A percentile compares a stretch with the other conserved stretches of the same genome.
Conservation (phyloP, 2,888 invertebrate genomes). For the Hyalella azteca region DNA sequence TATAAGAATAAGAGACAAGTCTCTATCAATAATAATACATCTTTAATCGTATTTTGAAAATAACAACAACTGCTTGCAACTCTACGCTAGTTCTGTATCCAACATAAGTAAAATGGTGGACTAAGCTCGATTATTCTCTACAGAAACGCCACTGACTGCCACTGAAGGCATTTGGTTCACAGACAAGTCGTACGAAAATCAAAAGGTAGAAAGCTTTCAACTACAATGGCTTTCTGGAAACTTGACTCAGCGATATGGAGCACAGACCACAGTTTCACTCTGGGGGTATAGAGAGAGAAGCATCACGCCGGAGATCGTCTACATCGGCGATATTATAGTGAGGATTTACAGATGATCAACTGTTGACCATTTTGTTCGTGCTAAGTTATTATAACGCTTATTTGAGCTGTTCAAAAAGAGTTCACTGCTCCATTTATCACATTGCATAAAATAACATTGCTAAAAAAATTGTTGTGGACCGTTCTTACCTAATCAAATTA, state of each 20-base stretch:
- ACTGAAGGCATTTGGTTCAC: slow-evolving; percentile 84
- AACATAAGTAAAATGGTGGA: background rate
- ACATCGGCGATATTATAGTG: slow-evolving; percentile 68
- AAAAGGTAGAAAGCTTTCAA: slow-evolving; percentile 75
- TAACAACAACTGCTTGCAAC: background rate
- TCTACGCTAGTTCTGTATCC: background rate
- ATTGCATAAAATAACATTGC: no score
- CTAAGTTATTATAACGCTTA: background rate
- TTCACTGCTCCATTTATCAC: no score
- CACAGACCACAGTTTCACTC: slow-evolving; percentile 79
- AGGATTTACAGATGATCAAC: slow-evolving; percentile 3
- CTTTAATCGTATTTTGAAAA: no score
- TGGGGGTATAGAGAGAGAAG: slow-evolving; percentile 90
- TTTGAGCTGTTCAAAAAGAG: no score
- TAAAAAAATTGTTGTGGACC: no score
- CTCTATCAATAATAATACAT: no score
- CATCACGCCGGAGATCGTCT: slow-evolving; percentile 79
- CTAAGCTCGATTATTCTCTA: slow-evolving; percentile 40
- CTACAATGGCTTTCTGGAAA: slow-evolving; percentile 86
- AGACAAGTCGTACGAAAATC: slow-evolving; percentile 73
- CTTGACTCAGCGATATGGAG: slow-evolving; percentile 79
- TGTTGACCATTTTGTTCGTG: background rate
- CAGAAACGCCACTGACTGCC: slow-evolving; percentile 88
- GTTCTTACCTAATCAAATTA: no score
- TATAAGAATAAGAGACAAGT: no score